Base-by-base conservation (phyloP, 2,888 invertebrate species). In the Empis livida region DNA sequence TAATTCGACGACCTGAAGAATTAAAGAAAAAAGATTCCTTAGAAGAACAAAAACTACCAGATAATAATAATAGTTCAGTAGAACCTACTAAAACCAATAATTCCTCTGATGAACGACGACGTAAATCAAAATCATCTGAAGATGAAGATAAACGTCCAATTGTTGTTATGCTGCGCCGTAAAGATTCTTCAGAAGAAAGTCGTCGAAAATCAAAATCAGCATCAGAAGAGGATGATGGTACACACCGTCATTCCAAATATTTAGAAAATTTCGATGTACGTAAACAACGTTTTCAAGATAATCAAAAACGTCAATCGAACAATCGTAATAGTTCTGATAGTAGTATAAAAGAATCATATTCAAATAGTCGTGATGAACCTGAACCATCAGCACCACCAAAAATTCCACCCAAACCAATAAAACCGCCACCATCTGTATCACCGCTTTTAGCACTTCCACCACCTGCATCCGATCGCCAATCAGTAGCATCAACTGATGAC, bases 401-500 rank as follows among this genome's bases (percentile, higher is more conserved):
- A 23, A 40, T 40, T 16, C 31, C 59, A 45, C 55, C 56, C 53
- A 57, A 61, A 51, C 53, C 55, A 27, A 56, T 56, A 37, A 55
- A 57, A 32, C 53, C 55, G 13, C 55, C 56, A 30, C 51, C 55
- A 23, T 48, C 51, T 6, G 53, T 56, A n/a, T 49, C 55, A 46
- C 52, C 54, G 37, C 54, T 55, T 41, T 50, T 53, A 31, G 49
- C 46, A 43, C 44, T 49, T 51, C 39, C 39, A 14, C 44, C 46
- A 16, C 43, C 47, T 8, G 55, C 54, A 38, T 43, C 57, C 27
- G 61, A 59, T 41, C 53, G 61, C 52, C 60, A 59, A 52, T 64
- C 65, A 50, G 54, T 59, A n/a, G 59, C 58, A 14, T 68, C 67
- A 8, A 65, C 73, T 23, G 74, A 75, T 43, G 73, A 73, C 17